Conservation (phyloP, 2,888 invertebrate species). For the Caenorhabditis sinica region DNA sequence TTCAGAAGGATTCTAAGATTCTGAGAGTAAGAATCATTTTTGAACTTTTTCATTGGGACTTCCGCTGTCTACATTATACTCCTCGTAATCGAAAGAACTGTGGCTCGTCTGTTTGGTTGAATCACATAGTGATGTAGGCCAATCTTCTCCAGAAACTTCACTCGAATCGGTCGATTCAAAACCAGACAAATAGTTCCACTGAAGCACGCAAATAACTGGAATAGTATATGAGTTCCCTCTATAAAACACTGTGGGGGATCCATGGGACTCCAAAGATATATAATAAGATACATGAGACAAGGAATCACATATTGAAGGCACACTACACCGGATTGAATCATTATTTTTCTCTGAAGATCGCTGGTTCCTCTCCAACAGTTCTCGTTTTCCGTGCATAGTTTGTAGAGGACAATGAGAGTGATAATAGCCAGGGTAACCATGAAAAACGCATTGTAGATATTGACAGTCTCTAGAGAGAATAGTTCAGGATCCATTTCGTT, state of each 20-base stretch:
- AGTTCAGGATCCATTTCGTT: conserved; percentile 23
- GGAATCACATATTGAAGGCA: conserved; percentile 37
- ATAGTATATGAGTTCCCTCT: conserved; percentile 37
- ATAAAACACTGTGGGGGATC: conserved; percentile 34
- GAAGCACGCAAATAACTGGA: conserved; percentile 15
- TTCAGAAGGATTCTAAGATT: not conserved
- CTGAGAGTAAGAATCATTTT: no score
- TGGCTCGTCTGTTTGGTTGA: conserved; percentile 15
- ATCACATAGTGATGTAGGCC: conserved; percentile 42
- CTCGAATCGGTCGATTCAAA: conserved; percentile 32
- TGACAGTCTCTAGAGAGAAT: not conserved
- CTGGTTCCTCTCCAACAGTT: conserved; percentile 39
- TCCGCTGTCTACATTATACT: conserved; percentile 46
- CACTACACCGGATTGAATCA: conserved; percentile 19
- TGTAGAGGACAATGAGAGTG: not conserved
- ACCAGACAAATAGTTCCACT: not conserved
- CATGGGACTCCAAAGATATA: conserved; percentile 18
- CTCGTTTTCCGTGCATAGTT: conserved; percentile 25
- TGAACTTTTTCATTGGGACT: no score
- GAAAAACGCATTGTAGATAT: not conserved
- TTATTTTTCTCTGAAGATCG: conserved; percentile 32
- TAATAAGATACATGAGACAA: conserved; percentile 2
- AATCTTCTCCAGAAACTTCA: conserved; percentile 30
- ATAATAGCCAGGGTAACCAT: not conserved
- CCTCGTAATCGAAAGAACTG: conserved; percentile 6